phyloP scores from a whole-genome alignment of 2,888 invertebrate species.

The Hydrotaea diabolus region DNA sequence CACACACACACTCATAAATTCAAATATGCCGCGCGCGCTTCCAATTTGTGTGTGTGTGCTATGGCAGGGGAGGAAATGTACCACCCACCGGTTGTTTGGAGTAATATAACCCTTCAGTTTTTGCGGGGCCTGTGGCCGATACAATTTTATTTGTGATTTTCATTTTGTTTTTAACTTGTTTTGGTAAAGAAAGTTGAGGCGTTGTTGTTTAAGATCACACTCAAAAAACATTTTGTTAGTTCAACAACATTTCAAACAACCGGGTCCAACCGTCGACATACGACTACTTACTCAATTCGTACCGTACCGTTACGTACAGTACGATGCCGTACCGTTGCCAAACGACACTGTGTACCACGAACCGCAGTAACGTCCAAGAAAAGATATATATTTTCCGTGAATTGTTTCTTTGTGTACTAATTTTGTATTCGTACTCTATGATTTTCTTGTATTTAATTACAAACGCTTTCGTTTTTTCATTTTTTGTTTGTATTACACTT shows the following conservation, averaged over 20 bases:
- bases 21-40: too few relatives aligned
- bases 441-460: neutral
- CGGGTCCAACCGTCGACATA: neutral
- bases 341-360: neutral
- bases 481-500: slow-evolving; percentile 7
- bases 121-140: slow-evolving; percentile 39
- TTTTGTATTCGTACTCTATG: slow-evolving; percentile 78
- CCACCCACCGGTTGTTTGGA: too few relatives aligned
- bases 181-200: slow-evolving; percentile 62
- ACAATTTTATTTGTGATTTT: slow-evolving; percentile 12
- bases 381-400: slow-evolving; percentile 78
- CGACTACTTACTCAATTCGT: neutral
- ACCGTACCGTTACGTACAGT: neutral
- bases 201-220: slow-evolving; percentile 49
- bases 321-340: neutral
- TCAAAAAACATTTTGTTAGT: slow-evolving; percentile 41
- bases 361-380: neutral
- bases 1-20: too few relatives aligned
- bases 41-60: too few relatives aligned
- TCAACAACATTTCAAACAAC: slow-evolving; percentile 8
- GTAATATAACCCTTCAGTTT: slow-evolving; percentile 57
- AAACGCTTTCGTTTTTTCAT: slow-evolving; percentile 6
- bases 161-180: slow-evolving; percentile 6
- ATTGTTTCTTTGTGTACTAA: slow-evolving; percentile 80
- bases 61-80: too few relatives aligned